phyloP scores from a whole-genome alignment of 1,140 invertebrate genomes.

The Drosophila malerkotliana region DNA sequence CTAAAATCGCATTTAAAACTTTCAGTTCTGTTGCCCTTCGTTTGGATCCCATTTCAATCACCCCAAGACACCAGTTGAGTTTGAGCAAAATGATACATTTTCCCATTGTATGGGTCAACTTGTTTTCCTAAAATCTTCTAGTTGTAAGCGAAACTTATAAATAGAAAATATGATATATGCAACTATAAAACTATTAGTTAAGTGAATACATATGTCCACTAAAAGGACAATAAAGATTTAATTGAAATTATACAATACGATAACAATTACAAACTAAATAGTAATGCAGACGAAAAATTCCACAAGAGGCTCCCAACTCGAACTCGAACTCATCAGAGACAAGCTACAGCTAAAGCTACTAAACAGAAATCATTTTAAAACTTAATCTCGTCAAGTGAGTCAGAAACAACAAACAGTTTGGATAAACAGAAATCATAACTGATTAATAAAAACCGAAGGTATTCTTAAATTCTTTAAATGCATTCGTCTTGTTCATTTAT shows the following conservation, averaged over 20 bases:
- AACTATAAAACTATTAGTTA: slow-evolving; percentile 66
- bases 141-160: slow-evolving; percentile 55
- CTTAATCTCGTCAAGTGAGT: slow-evolving; percentile 63
- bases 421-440: slow-evolving; percentile 57
- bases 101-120: slow-evolving; percentile 38
- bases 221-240: slow-evolving; percentile 76
- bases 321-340: slow-evolving; percentile 46
- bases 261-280: slow-evolving; percentile 49
- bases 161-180: slow-evolving; percentile 42
- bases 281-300: slow-evolving; percentile 19
- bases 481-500: slow-evolving; percentile 37
- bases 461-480: slow-evolving; percentile 81
- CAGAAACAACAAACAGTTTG: slow-evolving; percentile 21
- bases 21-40: slow-evolving; percentile 58
- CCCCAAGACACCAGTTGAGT: slow-evolving; percentile 59
- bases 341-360: slow-evolving; percentile 38
- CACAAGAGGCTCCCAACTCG: slow-evolving; percentile 34
- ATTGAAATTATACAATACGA: slow-evolving; percentile 55
- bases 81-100: slow-evolving; percentile 42
- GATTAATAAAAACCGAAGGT: slow-evolving; percentile 76
- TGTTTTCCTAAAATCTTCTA: slow-evolving; percentile 74
- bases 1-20: slow-evolving; percentile 73
- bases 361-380: slow-evolving; percentile 65
- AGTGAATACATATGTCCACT: slow-evolving; percentile 73
- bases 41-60: not conserved